These are phyloP conservation scores for Dipodomys spectabilis DNA, from an alignment of 2,113 vertebrate genomes.

Conservation along the genomic window DNA sequence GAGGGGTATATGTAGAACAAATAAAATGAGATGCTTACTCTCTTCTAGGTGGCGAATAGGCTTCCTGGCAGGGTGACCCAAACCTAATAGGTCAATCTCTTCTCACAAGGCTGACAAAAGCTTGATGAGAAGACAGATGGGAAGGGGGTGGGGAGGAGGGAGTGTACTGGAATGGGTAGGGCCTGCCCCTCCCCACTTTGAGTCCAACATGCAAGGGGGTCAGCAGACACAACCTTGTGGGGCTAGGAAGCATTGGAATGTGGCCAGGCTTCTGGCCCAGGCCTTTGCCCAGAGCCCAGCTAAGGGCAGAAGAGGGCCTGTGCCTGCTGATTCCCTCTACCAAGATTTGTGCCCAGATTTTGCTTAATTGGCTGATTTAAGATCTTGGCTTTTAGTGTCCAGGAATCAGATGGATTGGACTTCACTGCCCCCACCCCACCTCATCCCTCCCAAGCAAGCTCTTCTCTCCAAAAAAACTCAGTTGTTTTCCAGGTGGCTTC, in stretches of 20 bases:
- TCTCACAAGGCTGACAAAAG: no score
- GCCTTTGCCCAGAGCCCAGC: background rate
- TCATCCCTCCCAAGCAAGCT: background rate
- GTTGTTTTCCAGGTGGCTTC: background rate
- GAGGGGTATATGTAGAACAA: background rate
- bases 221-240: background rate
- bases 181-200: background rate
- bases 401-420: slow-evolving; percentile 7
- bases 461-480: background rate
- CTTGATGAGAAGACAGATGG: background rate
- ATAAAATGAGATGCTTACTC: background rate
- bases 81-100: background rate
- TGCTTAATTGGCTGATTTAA: slow-evolving; percentile 19
- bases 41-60: background rate
- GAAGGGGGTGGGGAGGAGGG: no score
- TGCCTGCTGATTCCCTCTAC: background rate
- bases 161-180: no score
- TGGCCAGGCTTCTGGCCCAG: background rate
- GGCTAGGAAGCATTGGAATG: background rate
- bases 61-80: background rate
- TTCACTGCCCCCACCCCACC: background rate
- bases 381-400: background rate
- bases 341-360: slow-evolving; percentile 15
- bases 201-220: background rate
- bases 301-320: background rate